phyloP scores from a whole-genome alignment of 2,888 invertebrate genomes.

The Kryphioiulus occultus region DNA sequence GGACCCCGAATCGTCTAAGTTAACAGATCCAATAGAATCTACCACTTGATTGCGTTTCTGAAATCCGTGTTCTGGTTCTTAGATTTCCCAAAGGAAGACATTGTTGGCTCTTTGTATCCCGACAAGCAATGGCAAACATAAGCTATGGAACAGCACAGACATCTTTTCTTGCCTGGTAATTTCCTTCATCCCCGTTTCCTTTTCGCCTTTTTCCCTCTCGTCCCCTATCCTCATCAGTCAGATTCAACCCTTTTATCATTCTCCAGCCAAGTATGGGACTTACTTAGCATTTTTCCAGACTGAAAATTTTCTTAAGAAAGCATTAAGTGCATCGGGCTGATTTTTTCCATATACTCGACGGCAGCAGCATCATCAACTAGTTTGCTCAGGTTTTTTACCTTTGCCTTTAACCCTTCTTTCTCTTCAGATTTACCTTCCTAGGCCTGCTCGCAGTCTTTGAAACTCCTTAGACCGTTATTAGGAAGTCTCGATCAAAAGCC shows the following conservation, averaged over 20 bases:
- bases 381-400: not conserved
- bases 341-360: not conserved
- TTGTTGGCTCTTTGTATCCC: conserved; percentile 36
- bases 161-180: conserved; percentile 39
- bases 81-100: conserved; percentile 40
- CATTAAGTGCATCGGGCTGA: conserved; percentile 14
- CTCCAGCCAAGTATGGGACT: conserved; percentile 32
- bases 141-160: conserved; percentile 28
- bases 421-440: not conserved
- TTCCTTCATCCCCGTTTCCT: conserved; percentile 22
- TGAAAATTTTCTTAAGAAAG: conserved; percentile 29
- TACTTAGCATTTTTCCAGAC: conserved; percentile 39
- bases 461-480: conserved; percentile 36
- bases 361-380: conserved; percentile 3
- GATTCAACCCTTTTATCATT: conserved; percentile 36
- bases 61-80: conserved; percentile 40
- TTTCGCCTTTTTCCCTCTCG: not conserved
- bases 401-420: conserved; percentile 24
- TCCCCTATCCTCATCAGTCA: not conserved
- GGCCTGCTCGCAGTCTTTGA: not conserved
- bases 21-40: conserved; percentile 40
- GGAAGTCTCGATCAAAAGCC: conserved; percentile 32
- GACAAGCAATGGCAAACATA: conserved; percentile 40
- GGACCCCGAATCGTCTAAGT: conserved; percentile 16
- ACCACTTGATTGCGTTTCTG: conserved; percentile 40